These are phyloP conservation scores for Nyctibius bracteatus DNA, from an alignment of 2,113 vertebrate genomes.

Conservation along the genomic window DNA sequence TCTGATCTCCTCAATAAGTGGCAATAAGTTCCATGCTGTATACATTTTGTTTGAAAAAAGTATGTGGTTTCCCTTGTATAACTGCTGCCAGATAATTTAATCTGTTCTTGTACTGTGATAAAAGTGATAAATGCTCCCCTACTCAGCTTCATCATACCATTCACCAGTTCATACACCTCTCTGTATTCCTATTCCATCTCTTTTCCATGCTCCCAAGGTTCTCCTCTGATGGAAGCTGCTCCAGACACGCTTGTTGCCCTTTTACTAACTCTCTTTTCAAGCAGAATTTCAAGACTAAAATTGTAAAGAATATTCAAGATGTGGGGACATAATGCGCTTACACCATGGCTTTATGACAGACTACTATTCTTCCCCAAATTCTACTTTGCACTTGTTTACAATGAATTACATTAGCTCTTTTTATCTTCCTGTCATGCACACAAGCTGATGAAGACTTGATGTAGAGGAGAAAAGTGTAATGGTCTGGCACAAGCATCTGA, in stretches of 20 bases:
- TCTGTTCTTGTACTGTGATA: neutral
- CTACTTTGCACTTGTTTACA: neutral
- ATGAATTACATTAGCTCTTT: neutral
- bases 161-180: neutral
- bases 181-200: neutral
- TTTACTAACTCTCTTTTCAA: neutral
- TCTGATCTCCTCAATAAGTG: neutral
- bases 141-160: neutral
- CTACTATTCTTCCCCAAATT: neutral
- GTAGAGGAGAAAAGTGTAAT: neutral
- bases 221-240: neutral
- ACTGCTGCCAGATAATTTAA: neutral
- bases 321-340: neutral
- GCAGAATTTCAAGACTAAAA: neutral
- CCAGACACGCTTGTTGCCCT: neutral
- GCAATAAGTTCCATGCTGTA: neutral
- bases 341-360: rapidly evolving
- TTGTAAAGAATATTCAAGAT: neutral
- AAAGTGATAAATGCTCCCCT: neutral
- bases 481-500: neutral
- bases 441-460: neutral
- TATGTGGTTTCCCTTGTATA: neutral
- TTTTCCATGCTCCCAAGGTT: neutral
- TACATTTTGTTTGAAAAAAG: neutral
- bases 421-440: neutral